Evolutionary conservation across 2,797 vertebrate genomes (phyloP).

Genomic region (Spinus pinus): DNA sequence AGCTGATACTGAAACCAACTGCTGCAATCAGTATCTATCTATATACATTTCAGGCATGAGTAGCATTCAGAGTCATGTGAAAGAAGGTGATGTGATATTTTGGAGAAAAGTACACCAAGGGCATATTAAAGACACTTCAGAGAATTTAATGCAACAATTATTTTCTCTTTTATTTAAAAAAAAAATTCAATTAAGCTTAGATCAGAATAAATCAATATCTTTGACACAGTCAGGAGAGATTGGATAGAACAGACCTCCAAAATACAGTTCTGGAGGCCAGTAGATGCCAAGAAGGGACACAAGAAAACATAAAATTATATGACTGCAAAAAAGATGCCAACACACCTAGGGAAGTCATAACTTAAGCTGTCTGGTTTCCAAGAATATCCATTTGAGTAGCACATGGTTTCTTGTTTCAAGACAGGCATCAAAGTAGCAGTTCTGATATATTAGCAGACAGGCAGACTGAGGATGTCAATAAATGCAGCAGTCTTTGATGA

Average conservation of each 20-base stretch:
- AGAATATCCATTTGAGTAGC: conserved; percentile 19
- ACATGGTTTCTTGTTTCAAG: conserved; percentile 26
- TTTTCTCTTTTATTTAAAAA: neutral
- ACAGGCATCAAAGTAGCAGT: neutral
- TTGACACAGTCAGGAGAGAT: neutral
- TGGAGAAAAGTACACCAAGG: neutral
- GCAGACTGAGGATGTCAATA: neutral
- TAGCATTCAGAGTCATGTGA: neutral
- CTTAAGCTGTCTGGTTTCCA: conserved; percentile 29
- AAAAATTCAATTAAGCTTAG: neutral
- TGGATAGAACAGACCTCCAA: neutral
- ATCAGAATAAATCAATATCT: neutral
- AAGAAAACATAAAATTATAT: conserved; percentile 19
- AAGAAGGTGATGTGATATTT: neutral
- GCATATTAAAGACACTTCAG: neutral
- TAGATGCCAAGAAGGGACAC: neutral
- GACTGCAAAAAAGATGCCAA: conserved; percentile 11
- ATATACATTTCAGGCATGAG: neutral
- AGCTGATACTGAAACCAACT: conserved; percentile 38
- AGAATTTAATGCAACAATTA: neutral
- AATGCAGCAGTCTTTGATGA: neutral
- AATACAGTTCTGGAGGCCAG: neutral
- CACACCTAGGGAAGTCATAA: conserved; percentile 33
- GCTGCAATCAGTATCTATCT: conserved; percentile 10
- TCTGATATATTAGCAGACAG: neutral